phyloP scores from a whole-genome alignment of 2,888 invertebrate species.

The Sarcophaga subvicina region DNA sequence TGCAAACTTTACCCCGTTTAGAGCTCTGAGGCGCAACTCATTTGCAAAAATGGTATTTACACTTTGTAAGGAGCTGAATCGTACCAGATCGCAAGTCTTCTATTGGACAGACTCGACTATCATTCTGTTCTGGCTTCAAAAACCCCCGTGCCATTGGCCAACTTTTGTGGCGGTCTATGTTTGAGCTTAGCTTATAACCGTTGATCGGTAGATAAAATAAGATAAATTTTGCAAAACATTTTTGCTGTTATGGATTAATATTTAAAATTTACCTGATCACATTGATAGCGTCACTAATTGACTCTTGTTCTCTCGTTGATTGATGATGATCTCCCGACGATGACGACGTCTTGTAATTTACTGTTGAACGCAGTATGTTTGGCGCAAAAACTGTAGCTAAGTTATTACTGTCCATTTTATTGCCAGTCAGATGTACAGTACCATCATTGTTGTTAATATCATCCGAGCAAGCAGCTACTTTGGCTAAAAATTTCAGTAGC shows the following conservation, averaged over 20 bases:
- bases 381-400: conserved; percentile 97
- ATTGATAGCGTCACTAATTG: conserved; percentile 94
- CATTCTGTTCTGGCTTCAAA: too few species aligned
- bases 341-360: conserved; percentile 77
- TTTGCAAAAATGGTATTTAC: too few species aligned
- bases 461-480: conserved; percentile 80
- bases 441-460: conserved; percentile 75
- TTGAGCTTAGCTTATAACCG: too few species aligned
- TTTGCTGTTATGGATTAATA: background rate
- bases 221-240: background rate
- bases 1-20: too few species aligned
- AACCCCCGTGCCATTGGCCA: too few species aligned
- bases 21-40: too few species aligned
- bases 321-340: conserved; percentile 9
- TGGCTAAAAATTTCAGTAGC: conserved; percentile 90
- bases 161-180: too few species aligned
- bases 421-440: conserved; percentile 83
- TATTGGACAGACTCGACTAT: too few species aligned
- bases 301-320: conserved; percentile 75
- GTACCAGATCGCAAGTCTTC: too few species aligned
- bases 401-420: conserved; percentile 97
- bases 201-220: too few species aligned
- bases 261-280: conserved; percentile 85
- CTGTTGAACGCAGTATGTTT: conserved; percentile 91
- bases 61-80: too few species aligned